Conservation (phyloP, 1,140 invertebrate genomes). For the Drosophila mojavensis region DNA sequence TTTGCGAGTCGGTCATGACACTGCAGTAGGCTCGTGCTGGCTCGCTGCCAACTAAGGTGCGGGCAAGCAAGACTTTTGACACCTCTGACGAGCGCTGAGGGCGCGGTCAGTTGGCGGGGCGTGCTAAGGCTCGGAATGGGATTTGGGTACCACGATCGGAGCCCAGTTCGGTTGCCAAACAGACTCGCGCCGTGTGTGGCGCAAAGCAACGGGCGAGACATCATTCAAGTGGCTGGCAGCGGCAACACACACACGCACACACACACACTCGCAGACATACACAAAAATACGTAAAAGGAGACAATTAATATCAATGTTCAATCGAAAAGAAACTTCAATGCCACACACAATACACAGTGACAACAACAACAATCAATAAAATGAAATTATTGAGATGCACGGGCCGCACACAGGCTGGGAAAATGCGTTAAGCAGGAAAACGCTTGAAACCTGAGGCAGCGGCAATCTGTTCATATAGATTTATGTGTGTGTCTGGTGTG, state of each 20-base stretch:
- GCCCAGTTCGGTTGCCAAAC: background rate
- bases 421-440: constrained; percentile 62
- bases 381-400: constrained; percentile 13
- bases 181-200: constrained; percentile 39
- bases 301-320: constrained; percentile 68
- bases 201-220: constrained; percentile 36
- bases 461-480: constrained; percentile 5
- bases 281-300: constrained; percentile 47
- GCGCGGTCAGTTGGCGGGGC: constrained; percentile 11
- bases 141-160: constrained; percentile 29
- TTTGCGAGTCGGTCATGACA: background rate
- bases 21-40: background rate
- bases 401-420: constrained; percentile 15
- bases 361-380: constrained; percentile 7
- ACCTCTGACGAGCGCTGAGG: constrained; percentile 47
- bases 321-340: constrained; percentile 42
- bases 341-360: constrained; percentile 23
- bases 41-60: constrained; percentile 30
- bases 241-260: background rate
- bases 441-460: constrained; percentile 51
- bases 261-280: too few relatives aligned
- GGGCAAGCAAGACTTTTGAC: constrained; percentile 37
- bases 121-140: background rate
- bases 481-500: background rate
- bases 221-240: constrained; percentile 35